Evolutionary conservation across 1,140 invertebrate species (phyloP), one percentile per base, ranked within the genome.

Genomic region (Streblospio benedicti): DNA sequence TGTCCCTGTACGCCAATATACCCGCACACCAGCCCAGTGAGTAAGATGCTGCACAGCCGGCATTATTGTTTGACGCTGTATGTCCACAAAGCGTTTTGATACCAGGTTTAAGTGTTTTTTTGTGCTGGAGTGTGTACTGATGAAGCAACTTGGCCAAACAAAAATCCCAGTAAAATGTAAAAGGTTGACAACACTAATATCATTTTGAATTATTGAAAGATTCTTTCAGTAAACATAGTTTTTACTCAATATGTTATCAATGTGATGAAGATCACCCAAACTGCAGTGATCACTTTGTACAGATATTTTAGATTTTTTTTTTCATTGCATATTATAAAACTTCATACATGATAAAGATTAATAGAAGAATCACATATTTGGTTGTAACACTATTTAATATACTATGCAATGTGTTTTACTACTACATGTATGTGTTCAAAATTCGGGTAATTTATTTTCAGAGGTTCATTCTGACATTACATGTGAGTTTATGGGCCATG

Each of bases 401-500:
- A 28, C 25, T 47, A 18, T 28, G 14, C n/a, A 23, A 45, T 18
- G 6, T 41, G 38, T 41, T 41, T 14, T 41, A 14, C 14, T 14
- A 41, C 14, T 18, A 18, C 14, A 14, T 41, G 38, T 0, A 14
- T 14, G 18, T 18, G 18, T 14, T 14, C 14, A 14, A 41, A 41
- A 14, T 41, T 14, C 18, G 14, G 18, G 18, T 41, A n/a, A 31
- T 53, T 53, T 4, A 14, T 53, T 53, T 12, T 28, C 31, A 53
- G 51, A 27, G 25, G 51, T 53, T 23, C 51, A 53, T 28, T 27
- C 31, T 6, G 51, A 70, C 51, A 62, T 70, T 27, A 58, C 55
- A 6, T 75, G 73, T 38, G 55, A 52, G n/a, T 75, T 73, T 41
- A 53, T 49, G 28, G 63, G 62, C 2, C 52, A 68, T 2, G 57